phyloP scores from a whole-genome alignment of 2,113 vertebrate genomes.

The Microcebus griseorufus region DNA sequence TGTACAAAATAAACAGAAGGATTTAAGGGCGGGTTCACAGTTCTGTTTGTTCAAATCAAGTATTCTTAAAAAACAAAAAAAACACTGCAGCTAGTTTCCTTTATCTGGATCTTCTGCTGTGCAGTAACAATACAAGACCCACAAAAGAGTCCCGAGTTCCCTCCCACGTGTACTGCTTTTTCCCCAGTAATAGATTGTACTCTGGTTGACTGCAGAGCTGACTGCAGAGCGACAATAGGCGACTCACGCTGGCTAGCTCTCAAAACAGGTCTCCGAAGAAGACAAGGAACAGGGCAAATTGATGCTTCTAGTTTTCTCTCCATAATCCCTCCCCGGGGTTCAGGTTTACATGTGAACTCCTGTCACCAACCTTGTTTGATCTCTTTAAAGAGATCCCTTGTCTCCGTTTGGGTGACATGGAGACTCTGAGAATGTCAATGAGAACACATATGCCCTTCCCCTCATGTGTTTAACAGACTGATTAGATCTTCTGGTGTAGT shows the following conservation, averaged over 20 bases:
- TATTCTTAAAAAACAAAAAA: not conserved
- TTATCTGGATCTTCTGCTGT: conserved; percentile 37
- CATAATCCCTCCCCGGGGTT: not conserved
- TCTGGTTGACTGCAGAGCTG: conserved; percentile 25
- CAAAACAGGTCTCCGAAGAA: conserved; percentile 50
- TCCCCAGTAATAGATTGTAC: conserved; percentile 55
- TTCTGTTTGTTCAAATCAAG: conserved; percentile 44
- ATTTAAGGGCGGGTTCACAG: conserved; percentile 7
- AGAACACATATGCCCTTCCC: not conserved
- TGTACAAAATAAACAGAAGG: conserved; percentile 52
- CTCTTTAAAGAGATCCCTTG: not conserved
- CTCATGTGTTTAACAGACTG: not conserved
- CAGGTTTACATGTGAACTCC: not conserved
- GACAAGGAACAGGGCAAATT: not conserved
- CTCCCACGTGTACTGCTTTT: conserved; percentile 10
- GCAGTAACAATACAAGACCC: conserved; percentile 24
- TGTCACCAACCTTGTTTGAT: not conserved
- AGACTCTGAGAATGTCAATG: not conserved
- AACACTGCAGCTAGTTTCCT: conserved; percentile 10
- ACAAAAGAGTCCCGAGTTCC: not conserved
- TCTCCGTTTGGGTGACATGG: not conserved
- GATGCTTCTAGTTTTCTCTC: conserved; percentile 34
- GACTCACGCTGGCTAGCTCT: conserved; percentile 41
- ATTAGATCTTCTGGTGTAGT: not conserved
- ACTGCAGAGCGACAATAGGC: conserved; percentile 6